Percentiles rank a stretch among this genome's conserved stretches.
phyloP scores from a whole-genome alignment of 2,888 invertebrate genomes.

The Nasonia oneida region DNA sequence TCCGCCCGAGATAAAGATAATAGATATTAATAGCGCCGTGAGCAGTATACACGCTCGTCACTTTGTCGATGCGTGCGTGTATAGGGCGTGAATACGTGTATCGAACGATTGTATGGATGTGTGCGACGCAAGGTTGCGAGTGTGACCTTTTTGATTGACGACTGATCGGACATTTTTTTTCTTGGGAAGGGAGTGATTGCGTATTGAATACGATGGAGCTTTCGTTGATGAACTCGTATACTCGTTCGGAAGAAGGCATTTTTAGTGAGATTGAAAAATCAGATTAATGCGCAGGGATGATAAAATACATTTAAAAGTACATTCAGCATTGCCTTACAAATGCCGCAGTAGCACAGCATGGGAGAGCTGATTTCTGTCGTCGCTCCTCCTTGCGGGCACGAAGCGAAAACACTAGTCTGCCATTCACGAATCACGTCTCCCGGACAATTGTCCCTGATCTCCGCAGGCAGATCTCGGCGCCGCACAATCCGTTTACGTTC shows the following conservation, averaged over 20 bases:
- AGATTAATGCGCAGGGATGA: too few relatives aligned
- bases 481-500: constrained; percentile 30
- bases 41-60: constrained; percentile 22
- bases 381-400: not conserved
- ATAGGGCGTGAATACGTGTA: not conserved
- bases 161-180: too few relatives aligned
- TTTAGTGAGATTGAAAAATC: too few relatives aligned
- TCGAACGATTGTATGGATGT: not conserved
- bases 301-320: not conserved
- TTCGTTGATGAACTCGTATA: too few relatives aligned
- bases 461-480: constrained; percentile 13
- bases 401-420: constrained; percentile 15
- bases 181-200: too few relatives aligned
- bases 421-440: constrained; percentile 35
- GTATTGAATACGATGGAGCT: too few relatives aligned
- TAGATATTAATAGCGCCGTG: constrained; percentile 75
- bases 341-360: not conserved
- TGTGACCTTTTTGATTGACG: too few relatives aligned
- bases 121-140: too few relatives aligned
- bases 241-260: too few relatives aligned
- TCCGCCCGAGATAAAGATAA: constrained; percentile 72
- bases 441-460: constrained; percentile 11
- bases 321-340: constrained; percentile 16
- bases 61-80: not conserved
- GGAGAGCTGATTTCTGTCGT: constrained; percentile 22